Evolutionary conservation across 2,888 invertebrate genomes (phyloP), one percentile per base, ranked within the genome.

Genomic region (Orthonychiurus folsomi): DNA sequence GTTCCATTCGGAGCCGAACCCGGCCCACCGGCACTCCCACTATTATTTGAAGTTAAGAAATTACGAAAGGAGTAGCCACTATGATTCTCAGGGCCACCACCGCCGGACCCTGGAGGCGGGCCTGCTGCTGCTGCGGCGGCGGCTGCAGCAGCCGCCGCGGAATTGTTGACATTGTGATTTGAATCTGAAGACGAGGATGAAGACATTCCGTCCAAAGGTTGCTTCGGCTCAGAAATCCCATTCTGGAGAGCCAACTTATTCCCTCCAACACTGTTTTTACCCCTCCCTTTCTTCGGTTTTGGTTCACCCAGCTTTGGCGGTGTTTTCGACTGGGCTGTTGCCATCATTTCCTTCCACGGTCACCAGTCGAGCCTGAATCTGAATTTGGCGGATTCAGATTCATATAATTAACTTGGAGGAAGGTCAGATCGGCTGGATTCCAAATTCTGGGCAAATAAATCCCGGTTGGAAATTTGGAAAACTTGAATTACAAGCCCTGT

Each of bases 251-350:
- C 54, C 23, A 24, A 15, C 23, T 24, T 37, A 15, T 37, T 37
- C n/a, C n/a, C n/a, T n/a, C n/a, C n/a, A n/a, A n/a, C n/a, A n/a
- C n/a, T n/a, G 15, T 37, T 37, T 15, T 37, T 37, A n/a, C n/a
- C n/a, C 37, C 15, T 37, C 15, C 37, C 37, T 37, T 37, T 37
- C 15, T 37, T 37, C 37, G 37, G 5, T 28, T 9, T 56, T 5
- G 27, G 28, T 56, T 27, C 56, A 56, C 20, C 26, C 27, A 27
- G 37, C 63, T 67, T 37, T 37, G 37, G 37, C 63, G 65, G 67
- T 65, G 67, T 65, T 63, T 67, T 65, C 63, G 67, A 64, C 67
- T 65, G 65, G 59, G 65, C 64, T 59, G 67, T 64, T 54, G 65
- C 65, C 67, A 67, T 67, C 64, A 61, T 64, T 59, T 56, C 59